Evolutionary conservation across 2,888 invertebrate species (phyloP).

Genomic region (Sicus ferrugineus): DNA sequence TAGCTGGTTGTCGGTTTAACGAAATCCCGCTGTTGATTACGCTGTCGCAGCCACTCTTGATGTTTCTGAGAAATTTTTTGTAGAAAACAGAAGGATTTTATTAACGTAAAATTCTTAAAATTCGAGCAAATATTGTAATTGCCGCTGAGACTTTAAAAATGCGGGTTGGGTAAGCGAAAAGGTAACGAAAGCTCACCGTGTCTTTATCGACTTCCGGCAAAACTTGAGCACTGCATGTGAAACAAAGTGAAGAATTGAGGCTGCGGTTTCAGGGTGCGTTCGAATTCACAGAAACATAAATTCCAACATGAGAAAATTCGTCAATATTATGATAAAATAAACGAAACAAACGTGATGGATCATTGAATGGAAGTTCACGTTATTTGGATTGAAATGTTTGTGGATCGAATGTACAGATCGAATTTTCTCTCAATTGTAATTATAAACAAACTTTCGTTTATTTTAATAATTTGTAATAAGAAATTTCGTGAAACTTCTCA

Average conservation of each 20-base stretch:
- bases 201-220: constrained; percentile 4
- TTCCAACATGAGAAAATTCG: constrained; percentile 23
- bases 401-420: no score
- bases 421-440: no score
- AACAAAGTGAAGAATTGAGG: not conserved
- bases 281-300: constrained; percentile 1
- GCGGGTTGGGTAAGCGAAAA: not conserved
- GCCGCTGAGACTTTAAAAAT: not conserved
- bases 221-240: not conserved
- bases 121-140: not conserved
- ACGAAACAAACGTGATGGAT: constrained; percentile 41
- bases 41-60: constrained; percentile 61
- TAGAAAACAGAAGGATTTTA: not conserved
- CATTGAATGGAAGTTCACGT: no score
- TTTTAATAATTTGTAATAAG: no score
- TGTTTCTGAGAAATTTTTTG: constrained; percentile 54
- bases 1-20: constrained; percentile 35
- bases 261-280: constrained; percentile 20
- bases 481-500: no score
- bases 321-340: constrained; percentile 31
- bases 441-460: no score
- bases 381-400: no score
- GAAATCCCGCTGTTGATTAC: constrained; percentile 48
- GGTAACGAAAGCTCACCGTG: not conserved
- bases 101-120: not conserved